Percentiles rank a stretch among this genome's conserved stretches.
Conservation (phyloP, 2,888 invertebrate genomes). For the Eupeodes luniger region DNA sequence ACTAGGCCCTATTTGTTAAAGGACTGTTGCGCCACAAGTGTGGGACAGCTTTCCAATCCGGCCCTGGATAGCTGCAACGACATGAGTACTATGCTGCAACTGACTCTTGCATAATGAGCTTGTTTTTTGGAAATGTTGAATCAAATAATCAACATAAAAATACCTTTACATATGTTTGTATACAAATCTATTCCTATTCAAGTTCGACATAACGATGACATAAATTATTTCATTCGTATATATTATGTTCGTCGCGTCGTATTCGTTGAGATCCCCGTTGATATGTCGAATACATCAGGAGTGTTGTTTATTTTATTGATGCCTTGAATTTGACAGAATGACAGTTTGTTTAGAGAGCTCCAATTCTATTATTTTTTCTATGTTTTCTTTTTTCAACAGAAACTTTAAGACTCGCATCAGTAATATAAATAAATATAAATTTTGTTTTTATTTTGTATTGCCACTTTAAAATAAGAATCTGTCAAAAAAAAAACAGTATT, state of each 20-base stretch:
- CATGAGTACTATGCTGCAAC: constrained; percentile 8
- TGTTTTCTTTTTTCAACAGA: not conserved
- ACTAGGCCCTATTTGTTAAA: too few species aligned
- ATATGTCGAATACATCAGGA: constrained; percentile 26
- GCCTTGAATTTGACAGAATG: constrained; percentile 36
- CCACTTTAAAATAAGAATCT: not conserved
- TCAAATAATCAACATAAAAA: constrained; percentile 49
- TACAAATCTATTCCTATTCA: constrained; percentile 3
- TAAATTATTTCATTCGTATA: constrained; percentile 39
- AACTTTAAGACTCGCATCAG: too few species aligned
- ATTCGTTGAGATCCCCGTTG: not conserved
- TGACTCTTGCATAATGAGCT: constrained; percentile 60
- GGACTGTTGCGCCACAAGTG: too few species aligned
- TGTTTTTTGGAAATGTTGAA: constrained; percentile 35
- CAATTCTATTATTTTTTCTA: not conserved
- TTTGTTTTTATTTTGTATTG: not conserved
- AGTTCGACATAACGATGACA: constrained; percentile 30
- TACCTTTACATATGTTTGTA: too few species aligned
- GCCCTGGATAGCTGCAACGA: not conserved
- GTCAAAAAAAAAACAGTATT: too few species aligned
- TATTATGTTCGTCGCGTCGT: not conserved
- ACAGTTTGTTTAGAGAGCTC: not conserved
- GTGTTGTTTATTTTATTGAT: constrained; percentile 43
- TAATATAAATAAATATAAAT: too few species aligned
- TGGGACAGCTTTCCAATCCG: not conserved